Percentiles rank a stretch among this genome's conserved stretches.
These are phyloP conservation scores for Addax nasomaculatus DNA, from an alignment of 2,113 vertebrate species.

Conservation along the genomic window DNA sequence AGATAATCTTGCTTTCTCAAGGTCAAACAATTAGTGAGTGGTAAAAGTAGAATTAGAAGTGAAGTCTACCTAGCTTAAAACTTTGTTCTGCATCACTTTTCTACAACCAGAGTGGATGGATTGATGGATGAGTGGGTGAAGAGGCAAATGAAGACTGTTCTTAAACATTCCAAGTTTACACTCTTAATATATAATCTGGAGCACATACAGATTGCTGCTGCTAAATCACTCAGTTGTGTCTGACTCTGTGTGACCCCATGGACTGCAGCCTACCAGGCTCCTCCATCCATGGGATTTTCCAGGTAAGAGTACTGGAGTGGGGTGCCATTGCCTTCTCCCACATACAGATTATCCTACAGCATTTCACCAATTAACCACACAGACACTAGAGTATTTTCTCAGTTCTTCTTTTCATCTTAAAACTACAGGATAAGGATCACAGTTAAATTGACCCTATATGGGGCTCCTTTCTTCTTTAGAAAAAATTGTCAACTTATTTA, in stretches of 20 bases:
- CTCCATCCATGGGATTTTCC: too few species aligned
- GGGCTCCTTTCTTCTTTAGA: background rate
- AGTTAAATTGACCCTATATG: background rate
- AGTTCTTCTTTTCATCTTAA: background rate
- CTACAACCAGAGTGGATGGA: background rate
- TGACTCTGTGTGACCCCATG: fast-evolving
- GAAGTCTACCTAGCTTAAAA: background rate
- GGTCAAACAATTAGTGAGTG: background rate
- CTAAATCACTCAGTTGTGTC: too few species aligned
- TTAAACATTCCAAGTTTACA: background rate
- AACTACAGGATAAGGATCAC: background rate
- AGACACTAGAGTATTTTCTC: background rate
- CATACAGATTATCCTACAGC: background rate
- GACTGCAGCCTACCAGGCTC: too few species aligned
- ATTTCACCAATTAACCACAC: background rate
- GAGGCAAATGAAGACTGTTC: background rate
- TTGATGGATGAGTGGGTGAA: too few species aligned
- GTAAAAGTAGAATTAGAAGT: background rate
- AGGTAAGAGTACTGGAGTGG: too few species aligned
- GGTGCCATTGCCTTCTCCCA: too few species aligned
- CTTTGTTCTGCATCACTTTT: background rate
- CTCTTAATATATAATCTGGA: background rate
- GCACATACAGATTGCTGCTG: too few species aligned
- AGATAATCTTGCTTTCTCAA: background rate
- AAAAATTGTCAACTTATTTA: background rate